Evolutionary conservation across 2,113 vertebrate genomes (phyloP).

Genomic region (Cyanocitta stelleri): DNA sequence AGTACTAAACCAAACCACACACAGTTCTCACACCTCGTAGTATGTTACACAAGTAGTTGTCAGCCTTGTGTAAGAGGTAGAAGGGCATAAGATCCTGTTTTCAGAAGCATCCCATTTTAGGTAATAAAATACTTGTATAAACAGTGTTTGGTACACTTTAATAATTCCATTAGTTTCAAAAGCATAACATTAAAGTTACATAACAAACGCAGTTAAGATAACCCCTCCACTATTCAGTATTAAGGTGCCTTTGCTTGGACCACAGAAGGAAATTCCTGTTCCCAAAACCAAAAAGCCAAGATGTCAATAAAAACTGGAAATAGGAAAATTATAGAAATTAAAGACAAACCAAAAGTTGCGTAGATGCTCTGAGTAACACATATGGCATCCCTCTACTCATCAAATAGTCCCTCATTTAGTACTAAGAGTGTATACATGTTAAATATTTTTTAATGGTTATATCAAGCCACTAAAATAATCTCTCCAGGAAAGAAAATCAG

Average conservation of each 20-base stretch:
- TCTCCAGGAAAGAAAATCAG: background rate
- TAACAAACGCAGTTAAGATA: background rate
- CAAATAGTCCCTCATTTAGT: background rate
- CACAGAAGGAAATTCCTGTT: background rate
- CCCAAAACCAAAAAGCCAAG: background rate
- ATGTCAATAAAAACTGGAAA: background rate
- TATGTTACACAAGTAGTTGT: background rate
- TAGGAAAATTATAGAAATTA: background rate
- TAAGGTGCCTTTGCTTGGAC: background rate
- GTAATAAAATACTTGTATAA: background rate
- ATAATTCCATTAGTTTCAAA: background rate
- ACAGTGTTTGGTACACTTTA: background rate
- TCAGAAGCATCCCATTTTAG: background rate
- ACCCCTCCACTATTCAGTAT: background rate
- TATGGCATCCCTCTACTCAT: background rate
- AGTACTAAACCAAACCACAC: background rate
- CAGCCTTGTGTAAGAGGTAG: background rate
- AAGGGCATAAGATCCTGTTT: background rate
- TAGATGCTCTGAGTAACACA: background rate
- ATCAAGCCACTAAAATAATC: background rate
- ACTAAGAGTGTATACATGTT: background rate
- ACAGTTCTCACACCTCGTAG: background rate
- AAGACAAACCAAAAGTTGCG: background rate
- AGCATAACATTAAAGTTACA: background rate
- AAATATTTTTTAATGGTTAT: background rate